A percentile compares a stretch with the other conserved stretches of the same genome.
These are phyloP conservation scores for Ceratotherium simum DNA, from an alignment of 2,113 vertebrate species.

Conservation along the genomic window DNA sequence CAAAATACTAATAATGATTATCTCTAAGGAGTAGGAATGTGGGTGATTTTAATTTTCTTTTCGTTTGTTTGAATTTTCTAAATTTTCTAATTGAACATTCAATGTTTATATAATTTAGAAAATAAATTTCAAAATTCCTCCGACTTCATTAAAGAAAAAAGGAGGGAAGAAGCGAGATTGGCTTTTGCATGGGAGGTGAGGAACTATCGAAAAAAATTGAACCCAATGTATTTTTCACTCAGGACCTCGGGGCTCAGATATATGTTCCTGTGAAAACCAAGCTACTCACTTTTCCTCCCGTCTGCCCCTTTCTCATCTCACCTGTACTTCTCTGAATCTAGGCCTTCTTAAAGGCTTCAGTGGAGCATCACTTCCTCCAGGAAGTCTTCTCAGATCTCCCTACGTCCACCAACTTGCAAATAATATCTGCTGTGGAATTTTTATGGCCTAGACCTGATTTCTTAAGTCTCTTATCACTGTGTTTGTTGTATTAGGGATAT, in stretches of 20 bases:
- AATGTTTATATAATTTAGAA: background rate
- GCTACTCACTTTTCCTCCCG: background rate
- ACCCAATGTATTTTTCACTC: background rate
- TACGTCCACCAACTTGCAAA: background rate
- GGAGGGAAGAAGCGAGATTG: background rate
- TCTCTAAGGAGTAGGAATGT: background rate
- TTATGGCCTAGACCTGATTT: background rate
- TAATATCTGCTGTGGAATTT: background rate
- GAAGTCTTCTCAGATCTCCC: background rate
- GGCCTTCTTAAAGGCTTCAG: background rate
- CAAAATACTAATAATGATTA: background rate
- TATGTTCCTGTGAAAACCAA: background rate
- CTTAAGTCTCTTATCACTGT: background rate
- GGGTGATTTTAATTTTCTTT: background rate
- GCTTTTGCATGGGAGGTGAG: background rate
- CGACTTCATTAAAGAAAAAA: background rate
- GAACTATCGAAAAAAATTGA: background rate
- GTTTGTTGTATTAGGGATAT: background rate
- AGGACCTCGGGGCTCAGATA: background rate
- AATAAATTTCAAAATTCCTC: background rate
- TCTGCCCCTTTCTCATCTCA: background rate
- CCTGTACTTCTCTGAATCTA: background rate
- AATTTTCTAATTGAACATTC: background rate
- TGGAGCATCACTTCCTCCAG: background rate
- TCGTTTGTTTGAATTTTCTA: conserved; percentile 40